phyloP scores from a whole-genome alignment of 2,797 vertebrate genomes.

The Philypnodon macrostomus region DNA sequence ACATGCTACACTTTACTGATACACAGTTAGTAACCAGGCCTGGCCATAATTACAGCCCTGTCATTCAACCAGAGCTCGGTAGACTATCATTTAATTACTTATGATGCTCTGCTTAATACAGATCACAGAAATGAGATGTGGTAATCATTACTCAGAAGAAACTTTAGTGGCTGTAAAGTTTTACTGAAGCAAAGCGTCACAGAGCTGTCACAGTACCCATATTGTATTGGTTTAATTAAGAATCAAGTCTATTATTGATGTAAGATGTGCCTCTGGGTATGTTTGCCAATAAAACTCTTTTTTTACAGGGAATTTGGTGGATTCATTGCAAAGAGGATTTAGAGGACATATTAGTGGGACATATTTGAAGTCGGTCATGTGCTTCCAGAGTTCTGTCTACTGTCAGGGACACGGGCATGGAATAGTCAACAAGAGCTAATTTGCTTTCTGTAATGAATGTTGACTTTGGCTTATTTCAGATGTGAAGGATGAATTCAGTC shows the following conservation, averaged over 20 bases:
- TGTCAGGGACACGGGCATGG: conserved; percentile 15
- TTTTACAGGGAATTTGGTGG: conserved; percentile 10
- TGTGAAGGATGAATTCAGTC: conserved; percentile 13
- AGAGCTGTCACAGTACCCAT: conserved; percentile 49
- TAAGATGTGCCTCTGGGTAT: conserved; percentile 44
- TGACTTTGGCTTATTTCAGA: conserved; percentile 35
- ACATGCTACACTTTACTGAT: conserved; percentile 50
- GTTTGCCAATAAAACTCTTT: conserved; percentile 39
- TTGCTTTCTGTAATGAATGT: conserved; percentile 49
- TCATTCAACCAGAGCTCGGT: conserved; percentile 56
- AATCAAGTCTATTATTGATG: conserved; percentile 54
- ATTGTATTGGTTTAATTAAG: conserved; percentile 65
- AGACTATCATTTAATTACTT: conserved; percentile 67
- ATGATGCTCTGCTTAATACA: conserved; percentile 57
- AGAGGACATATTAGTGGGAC: conserved; percentile 24
- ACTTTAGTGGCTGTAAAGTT: conserved; percentile 58
- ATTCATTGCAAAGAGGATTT: conserved; percentile 29
- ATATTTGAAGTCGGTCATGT: conserved; percentile 15
- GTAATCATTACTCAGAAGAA: conserved; percentile 67
- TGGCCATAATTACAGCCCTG: conserved; percentile 59
- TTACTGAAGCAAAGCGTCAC: conserved; percentile 47
- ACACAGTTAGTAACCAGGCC: conserved; percentile 56
- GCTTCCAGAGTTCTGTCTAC: conserved; percentile 10
- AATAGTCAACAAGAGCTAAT: conserved; percentile 35
- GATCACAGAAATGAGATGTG: conserved; percentile 65